These are phyloP conservation scores for Perodicticus potto DNA, from an alignment of 2,797 vertebrate species.

Conservation along the genomic window DNA sequence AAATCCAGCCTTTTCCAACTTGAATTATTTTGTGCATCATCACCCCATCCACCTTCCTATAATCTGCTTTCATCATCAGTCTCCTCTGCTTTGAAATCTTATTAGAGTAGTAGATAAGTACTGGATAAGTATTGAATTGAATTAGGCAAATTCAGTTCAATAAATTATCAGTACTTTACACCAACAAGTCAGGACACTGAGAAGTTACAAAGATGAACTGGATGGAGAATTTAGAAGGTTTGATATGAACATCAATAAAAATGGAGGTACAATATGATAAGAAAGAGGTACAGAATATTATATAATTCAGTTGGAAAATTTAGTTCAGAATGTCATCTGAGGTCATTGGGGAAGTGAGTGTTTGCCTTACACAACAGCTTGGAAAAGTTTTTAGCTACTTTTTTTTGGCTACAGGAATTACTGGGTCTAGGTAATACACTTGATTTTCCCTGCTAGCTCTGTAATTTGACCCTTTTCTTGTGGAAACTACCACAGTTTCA, in stretches of 20 bases:
- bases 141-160: not conserved
- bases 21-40: not conserved
- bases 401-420: not conserved
- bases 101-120: not conserved
- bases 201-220: constrained; percentile 2
- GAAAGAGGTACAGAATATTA: not conserved
- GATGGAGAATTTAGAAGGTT: not conserved
- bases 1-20: not conserved
- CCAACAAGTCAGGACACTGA: not conserved
- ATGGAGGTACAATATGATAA: not conserved
- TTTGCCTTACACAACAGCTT: not conserved
- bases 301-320: not conserved
- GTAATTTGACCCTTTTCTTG: not conserved
- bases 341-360: not conserved
- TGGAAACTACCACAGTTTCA: not conserved
- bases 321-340: not conserved
- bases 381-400: not conserved
- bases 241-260: not conserved
- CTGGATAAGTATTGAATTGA: not conserved
- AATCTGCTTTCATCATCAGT: not conserved
- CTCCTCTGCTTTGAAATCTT: not conserved
- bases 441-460: not conserved
- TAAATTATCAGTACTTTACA: not conserved
- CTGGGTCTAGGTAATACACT: not conserved
- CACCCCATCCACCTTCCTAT: not conserved